These are phyloP conservation scores for Nomia melanderi DNA, from an alignment of 1,140 invertebrate species.

Conservation along the genomic window DNA sequence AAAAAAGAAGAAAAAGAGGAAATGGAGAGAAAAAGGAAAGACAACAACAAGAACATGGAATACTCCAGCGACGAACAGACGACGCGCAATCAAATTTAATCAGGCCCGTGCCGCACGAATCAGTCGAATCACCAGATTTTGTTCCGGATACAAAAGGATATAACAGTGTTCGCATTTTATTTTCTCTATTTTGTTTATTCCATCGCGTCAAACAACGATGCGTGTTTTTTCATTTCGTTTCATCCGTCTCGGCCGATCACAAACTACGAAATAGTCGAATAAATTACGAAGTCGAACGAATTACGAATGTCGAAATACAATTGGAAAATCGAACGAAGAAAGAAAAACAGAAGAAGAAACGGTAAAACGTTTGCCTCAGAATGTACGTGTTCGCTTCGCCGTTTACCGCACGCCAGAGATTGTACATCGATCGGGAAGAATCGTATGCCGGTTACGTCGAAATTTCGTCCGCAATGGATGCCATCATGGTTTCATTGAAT, in stretches of 20 bases:
- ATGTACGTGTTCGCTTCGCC: background rate
- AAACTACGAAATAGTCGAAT: background rate
- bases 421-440: background rate
- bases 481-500: background rate
- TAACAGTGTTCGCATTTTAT: too few relatives aligned
- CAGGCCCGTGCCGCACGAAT: too few relatives aligned
- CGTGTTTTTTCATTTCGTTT: background rate
- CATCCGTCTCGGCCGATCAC: background rate
- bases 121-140: background rate
- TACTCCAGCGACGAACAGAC: conserved; percentile 3
- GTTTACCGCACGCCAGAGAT: background rate
- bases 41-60: too few relatives aligned
- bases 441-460: background rate
- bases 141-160: too few relatives aligned
- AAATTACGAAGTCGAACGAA: conserved; percentile 5
- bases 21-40: too few relatives aligned
- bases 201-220: too few relatives aligned
- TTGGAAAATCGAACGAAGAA: background rate
- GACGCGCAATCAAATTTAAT: too few relatives aligned
- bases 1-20: too few relatives aligned
- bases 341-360: background rate
- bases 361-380: background rate
- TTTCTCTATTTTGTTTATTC: background rate
- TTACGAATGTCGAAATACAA: background rate
- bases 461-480: background rate